Evolutionary conservation across 2,113 vertebrate species (phyloP).

Genomic region (Mugil cephalus): DNA sequence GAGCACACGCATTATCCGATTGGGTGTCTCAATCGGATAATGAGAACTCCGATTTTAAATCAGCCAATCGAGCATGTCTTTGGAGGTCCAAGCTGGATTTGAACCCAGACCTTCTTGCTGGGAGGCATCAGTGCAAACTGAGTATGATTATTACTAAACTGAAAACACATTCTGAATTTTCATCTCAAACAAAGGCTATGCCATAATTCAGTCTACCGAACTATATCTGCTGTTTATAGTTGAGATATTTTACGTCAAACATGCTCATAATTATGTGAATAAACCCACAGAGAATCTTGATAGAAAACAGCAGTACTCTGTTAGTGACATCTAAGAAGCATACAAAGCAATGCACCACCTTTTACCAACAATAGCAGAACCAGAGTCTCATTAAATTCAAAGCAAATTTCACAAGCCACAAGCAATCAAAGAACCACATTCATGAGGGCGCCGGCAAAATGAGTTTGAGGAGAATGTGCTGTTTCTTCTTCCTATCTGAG

Average conservation of each 20-base stretch:
- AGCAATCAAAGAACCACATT: constrained; percentile 68
- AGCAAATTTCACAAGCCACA: constrained; percentile 3
- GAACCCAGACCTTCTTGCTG: no score
- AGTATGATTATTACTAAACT: no score
- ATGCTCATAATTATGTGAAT: constrained; percentile 1
- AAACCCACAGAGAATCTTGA: background rate
- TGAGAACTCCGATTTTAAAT: no score
- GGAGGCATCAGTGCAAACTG: no score
- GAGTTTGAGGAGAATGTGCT: constrained; percentile 49
- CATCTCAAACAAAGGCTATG: background rate
- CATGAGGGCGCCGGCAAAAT: constrained; percentile 44
- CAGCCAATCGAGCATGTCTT: no score
- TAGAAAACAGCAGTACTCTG: constrained; percentile 24
- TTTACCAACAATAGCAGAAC: constrained; percentile 34
- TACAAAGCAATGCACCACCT: constrained; percentile 38
- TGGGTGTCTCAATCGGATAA: no score
- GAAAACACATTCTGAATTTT: no score
- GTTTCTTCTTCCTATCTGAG: constrained; percentile 64
- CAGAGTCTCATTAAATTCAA: constrained; percentile 66
- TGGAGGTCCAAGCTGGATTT: no score
- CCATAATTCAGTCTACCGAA: background rate
- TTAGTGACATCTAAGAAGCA: constrained; percentile 26
- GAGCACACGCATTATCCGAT: no score
- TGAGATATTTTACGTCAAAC: background rate
- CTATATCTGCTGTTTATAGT: background rate